Evolutionary conservation across 92 coral and sea anemone genomes (phyloP), one percentile per base, ranked within the genome.

Genomic region (Blastomussa wellsi): DNA sequence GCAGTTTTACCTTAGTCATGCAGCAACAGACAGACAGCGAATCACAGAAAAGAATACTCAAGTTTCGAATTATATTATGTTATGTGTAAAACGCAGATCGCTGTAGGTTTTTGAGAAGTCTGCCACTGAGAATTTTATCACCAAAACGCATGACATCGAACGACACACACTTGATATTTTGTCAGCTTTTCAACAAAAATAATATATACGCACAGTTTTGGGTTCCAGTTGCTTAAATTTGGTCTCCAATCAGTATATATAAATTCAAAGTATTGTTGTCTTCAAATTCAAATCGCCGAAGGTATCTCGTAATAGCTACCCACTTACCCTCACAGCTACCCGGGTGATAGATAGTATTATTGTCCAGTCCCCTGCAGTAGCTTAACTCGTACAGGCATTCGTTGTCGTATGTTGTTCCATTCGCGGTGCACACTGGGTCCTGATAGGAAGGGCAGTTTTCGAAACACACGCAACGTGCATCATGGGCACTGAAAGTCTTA

Each of bases 311-410:
- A 57, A 60, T 32, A 60, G 33, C n/a, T 0, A 60, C n/a, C 42
- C 74, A 7, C 74, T 36, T 36, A 70, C 74, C 74, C 42, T 70
- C 74, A 38, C 74, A 70, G 74, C 74, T 70, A 17, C 48, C 74
- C 17, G 74, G 42, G 74, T 33, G 74, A 17, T 70, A 70, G 47
- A 70, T 26, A 33, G 37, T 47, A 70, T 70, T 70, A 70, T 70
- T 70, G 2, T 70, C 74, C 47, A 70, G 28, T 70, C 74, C 74
- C 17, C 33, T 33, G 10, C 74, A 70, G 74, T 70, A 70, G 48
- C 20, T 36, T 47, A 70, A 38, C 44, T 70, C 48, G 17, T 70
- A 47, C 74, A 47, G 20, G 28, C 74, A 70, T 38, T 36, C 37
- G 74, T 70, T 70, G 47, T 70, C 74, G n/a, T 70, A 70, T 15